phyloP scores from a whole-genome alignment of 1,140 invertebrate genomes.

The Metaphire vulgaris region DNA sequence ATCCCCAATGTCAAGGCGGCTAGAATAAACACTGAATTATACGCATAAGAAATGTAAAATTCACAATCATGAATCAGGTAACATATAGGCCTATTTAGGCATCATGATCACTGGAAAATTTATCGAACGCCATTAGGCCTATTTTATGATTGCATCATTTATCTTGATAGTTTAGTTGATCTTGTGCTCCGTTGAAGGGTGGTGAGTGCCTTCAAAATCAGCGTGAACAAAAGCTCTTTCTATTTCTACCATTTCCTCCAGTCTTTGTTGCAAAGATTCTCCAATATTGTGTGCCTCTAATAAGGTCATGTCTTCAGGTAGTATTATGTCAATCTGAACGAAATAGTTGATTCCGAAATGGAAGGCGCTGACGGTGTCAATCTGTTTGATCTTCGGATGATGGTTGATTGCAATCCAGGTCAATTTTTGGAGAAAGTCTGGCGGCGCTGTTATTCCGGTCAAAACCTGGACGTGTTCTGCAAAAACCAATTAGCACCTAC shows the following conservation, averaged over 20 bases:
- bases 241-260: conserved; percentile 51
- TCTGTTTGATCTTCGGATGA: conserved; percentile 43
- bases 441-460: conserved; percentile 44
- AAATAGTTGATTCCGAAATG: conserved; percentile 52
- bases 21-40: no score
- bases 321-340: conserved; percentile 48
- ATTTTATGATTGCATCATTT: no score
- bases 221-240: conserved; percentile 55
- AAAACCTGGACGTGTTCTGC: conserved; percentile 46
- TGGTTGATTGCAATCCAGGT: conserved; percentile 50
- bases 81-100: no score
- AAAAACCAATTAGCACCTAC: no score
- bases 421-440: conserved; percentile 45
- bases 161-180: conserved; percentile 37
- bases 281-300: conserved; percentile 51
- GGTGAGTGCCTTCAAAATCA: conserved; percentile 51
- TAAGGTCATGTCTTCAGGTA: conserved; percentile 49
- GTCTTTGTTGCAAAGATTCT: conserved; percentile 50
- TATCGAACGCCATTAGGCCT: no score
- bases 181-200: conserved; percentile 46
- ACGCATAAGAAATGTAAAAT: no score
- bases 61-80: no score
- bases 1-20: no score
- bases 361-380: conserved; percentile 55
- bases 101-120: no score